Evolutionary conservation across 1,140 invertebrate species (phyloP).

Genomic region (Drosophila athabasca): DNA sequence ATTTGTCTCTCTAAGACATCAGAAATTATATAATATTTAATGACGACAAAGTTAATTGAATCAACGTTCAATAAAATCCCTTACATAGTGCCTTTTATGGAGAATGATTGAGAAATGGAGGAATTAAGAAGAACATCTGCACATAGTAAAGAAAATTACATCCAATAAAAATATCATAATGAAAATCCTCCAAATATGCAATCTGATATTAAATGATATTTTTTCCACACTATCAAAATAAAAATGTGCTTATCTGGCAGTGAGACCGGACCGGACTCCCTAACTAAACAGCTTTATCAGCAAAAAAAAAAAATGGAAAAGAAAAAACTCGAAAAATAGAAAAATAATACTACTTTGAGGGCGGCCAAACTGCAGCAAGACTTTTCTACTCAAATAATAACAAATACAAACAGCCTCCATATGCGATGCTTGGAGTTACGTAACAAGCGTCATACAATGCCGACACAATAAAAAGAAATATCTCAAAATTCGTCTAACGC

Average conservation of each 20-base stretch:
- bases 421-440: constrained; percentile 29
- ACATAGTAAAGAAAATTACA: constrained; percentile 3
- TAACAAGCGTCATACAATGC: constrained; percentile 15
- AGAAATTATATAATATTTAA: constrained; percentile 39
- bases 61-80: constrained; percentile 12
- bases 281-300: constrained; percentile 38
- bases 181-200: constrained; percentile 8
- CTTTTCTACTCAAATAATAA: constrained; percentile 4
- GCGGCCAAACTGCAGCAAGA: not conserved
- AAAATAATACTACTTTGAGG: constrained; percentile 1
- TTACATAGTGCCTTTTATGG: not conserved
- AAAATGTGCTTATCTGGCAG: constrained; percentile 53
- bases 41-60: not conserved
- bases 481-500: constrained; percentile 21
- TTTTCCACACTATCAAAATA: constrained; percentile 33
- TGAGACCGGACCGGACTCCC: not conserved
- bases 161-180: not conserved
- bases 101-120: not conserved
- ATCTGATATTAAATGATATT: constrained; percentile 29
- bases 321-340: constrained; percentile 7
- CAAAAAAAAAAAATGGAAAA: constrained; percentile 19
- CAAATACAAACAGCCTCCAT: constrained; percentile 25
- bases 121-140: not conserved
- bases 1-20: not conserved
- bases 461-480: constrained; percentile 15